These are phyloP conservation scores for Chelonus insularis DNA, from an alignment of 1,140 invertebrate species.

Conservation along the genomic window DNA sequence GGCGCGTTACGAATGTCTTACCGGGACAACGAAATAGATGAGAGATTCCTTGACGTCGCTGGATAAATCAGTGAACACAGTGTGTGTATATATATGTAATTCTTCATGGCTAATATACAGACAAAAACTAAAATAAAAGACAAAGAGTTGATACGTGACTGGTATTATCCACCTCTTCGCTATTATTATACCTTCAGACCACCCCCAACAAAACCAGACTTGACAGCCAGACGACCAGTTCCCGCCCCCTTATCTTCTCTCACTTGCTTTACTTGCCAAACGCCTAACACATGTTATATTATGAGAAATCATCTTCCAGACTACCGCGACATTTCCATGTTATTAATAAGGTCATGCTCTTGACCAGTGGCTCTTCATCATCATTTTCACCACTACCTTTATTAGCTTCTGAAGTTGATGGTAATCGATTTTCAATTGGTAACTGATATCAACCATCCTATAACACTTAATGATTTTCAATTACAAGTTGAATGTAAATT, in stretches of 20 bases:
- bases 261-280: conserved; percentile 14
- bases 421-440: too few species aligned
- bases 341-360: conserved; percentile 30
- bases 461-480: too few species aligned
- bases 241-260: conserved; percentile 17
- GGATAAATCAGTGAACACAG: conserved; percentile 33
- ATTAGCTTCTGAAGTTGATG: too few species aligned
- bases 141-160: not conserved
- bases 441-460: too few species aligned
- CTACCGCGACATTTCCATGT: conserved; percentile 30
- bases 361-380: conserved; percentile 21
- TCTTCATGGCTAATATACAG: conserved; percentile 7
- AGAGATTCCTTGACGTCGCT: conserved; percentile 32
- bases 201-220: conserved; percentile 29
- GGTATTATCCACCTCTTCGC: conserved; percentile 34
- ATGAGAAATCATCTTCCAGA: conserved; percentile 18
- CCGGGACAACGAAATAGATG: conserved; percentile 31
- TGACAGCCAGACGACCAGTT: conserved; percentile 32
- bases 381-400: not conserved
- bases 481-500: too few species aligned
- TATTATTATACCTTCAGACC: conserved; percentile 40
- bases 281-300: not conserved
- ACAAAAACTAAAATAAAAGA: not conserved
- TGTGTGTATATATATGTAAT: not conserved
- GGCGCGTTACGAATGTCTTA: conserved; percentile 30